Conservation (phyloP, 2,888 invertebrate species). For the Acrobasis consociella region DNA sequence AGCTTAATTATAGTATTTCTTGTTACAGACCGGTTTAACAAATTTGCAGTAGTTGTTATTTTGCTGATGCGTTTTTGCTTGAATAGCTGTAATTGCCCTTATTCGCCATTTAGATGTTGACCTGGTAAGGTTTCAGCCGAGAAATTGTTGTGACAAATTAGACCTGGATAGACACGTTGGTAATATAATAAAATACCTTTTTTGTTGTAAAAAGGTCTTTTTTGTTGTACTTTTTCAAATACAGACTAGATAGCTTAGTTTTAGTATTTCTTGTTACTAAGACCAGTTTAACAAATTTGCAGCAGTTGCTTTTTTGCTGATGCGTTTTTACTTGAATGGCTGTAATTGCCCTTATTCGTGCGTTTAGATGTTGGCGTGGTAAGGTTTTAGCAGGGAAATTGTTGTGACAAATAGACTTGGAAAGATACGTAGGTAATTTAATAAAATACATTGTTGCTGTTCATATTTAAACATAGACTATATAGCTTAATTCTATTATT, state of each 20-base stretch:
- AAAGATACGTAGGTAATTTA: no score
- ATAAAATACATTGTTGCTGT: no score
- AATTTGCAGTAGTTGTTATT: conserved; percentile 68
- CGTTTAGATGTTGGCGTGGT: conserved; percentile 12
- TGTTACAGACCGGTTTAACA: no score
- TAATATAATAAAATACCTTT: no score
- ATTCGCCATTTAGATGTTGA: conserved; percentile 36
- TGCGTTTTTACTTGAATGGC: conserved; percentile 58
- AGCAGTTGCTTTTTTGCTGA: conserved; percentile 60
- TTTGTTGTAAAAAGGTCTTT: no score
- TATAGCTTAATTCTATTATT: no score
- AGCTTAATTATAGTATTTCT: no score
- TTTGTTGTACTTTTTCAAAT: no score
- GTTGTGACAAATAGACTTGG: not conserved
- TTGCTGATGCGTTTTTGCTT: conserved; percentile 53
- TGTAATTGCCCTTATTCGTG: conserved; percentile 68
- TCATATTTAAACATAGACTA: no score
- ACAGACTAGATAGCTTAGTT: no score
- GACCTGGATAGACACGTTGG: not conserved
- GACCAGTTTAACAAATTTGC: no score
- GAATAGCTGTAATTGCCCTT: conserved; percentile 71
- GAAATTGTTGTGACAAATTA: conserved; percentile 9
- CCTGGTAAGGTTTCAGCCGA: not conserved
- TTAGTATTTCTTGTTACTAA: no score
- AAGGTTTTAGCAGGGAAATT: conserved; percentile 1